A percentile compares a stretch with the other conserved stretches of the same genome.
Evolutionary conservation across 2,113 vertebrate species (phyloP).

Genomic region (Pangasianodon hypophthalmus): DNA sequence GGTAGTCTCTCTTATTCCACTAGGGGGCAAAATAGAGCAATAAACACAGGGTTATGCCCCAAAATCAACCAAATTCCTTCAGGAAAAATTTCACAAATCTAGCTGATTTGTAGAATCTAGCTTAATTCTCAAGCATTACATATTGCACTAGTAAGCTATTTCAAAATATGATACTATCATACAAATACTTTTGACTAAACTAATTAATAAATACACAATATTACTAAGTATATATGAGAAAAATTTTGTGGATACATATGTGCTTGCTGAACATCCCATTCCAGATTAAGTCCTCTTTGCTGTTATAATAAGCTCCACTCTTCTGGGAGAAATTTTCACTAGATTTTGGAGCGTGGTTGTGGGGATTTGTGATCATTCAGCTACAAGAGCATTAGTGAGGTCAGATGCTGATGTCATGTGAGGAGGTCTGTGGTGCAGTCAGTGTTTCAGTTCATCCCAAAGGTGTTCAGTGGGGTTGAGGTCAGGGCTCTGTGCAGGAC

Average conservation of each 20-base stretch:
- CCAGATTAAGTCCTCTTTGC: neutral
- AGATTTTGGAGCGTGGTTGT: neutral
- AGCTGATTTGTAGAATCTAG: too few relatives aligned
- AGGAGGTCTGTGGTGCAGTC: neutral
- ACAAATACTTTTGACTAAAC: neutral
- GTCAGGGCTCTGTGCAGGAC: too few relatives aligned
- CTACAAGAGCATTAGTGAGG: neutral
- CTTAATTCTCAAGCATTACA: neutral
- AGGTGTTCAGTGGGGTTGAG: too few relatives aligned
- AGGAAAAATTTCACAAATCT: neutral
- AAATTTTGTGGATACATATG: neutral
- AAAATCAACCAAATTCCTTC: too few relatives aligned
- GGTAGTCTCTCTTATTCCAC: neutral
- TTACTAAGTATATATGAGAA: neutral
- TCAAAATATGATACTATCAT: neutral
- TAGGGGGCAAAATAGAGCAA: neutral
- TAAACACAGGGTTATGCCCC: neutral
- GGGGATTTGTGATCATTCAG: neutral
- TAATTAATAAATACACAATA: neutral
- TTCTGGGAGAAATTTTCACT: neutral
- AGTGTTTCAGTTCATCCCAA: neutral
- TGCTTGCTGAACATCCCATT: neutral
- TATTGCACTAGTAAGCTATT: neutral
- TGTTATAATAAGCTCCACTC: neutral
- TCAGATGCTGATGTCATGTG: neutral